Conservation (phyloP, 2,113 vertebrate species). For the Chiloscyllium plagiosum region DNA sequence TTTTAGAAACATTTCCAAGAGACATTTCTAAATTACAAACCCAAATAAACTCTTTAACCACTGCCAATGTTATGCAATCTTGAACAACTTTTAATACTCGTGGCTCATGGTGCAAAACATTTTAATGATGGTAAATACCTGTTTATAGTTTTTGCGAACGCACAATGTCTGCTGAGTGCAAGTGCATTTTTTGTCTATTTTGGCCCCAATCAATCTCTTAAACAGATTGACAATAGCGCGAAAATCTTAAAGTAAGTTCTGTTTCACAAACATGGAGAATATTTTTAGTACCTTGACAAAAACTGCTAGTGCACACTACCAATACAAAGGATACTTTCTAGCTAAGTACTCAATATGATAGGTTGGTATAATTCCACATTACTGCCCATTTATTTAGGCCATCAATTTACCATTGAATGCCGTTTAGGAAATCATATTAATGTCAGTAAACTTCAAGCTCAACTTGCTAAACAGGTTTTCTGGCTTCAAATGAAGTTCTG, state of each 20-base stretch:
- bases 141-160: not conserved
- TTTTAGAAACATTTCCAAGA: not conserved
- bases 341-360: not conserved
- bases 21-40: not conserved
- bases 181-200: not conserved
- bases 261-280: not conserved
- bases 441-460: conserved; percentile 32
- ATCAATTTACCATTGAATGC: conserved; percentile 8
- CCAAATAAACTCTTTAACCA: not conserved
- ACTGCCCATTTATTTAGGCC: not conserved
- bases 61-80: not conserved
- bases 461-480: conserved; percentile 2
- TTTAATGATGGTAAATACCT: not conserved
- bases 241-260: not conserved
- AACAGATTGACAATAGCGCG: not conserved
- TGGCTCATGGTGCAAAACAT: too few relatives aligned
- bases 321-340: not conserved
- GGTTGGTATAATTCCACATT: not conserved
- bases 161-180: not conserved
- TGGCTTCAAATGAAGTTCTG: not conserved
- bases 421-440: not conserved
- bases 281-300: not conserved
- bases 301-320: not conserved
- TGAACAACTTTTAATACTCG: not conserved
- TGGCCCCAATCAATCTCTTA: not conserved